These are phyloP conservation scores for Oasisia sp. DNA, from an alignment of 2,888 invertebrate genomes.

Conservation along the genomic window DNA sequence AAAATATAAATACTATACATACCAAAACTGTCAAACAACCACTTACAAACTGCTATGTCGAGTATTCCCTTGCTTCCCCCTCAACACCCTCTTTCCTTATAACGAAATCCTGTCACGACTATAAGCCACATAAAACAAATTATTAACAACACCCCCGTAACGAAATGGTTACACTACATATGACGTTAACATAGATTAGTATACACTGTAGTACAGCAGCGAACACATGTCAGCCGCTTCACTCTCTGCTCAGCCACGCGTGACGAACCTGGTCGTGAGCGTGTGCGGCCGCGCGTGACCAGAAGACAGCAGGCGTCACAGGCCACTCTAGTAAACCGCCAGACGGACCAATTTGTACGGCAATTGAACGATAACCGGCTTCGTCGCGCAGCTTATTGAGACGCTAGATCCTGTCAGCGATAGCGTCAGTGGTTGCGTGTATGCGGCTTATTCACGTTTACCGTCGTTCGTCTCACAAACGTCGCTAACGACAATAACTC, in stretches of 20 bases:
- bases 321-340: neutral
- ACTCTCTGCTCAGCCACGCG: neutral
- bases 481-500: neutral
- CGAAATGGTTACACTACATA: too few species aligned
- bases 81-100: too few species aligned
- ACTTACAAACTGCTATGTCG: too few species aligned
- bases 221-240: neutral
- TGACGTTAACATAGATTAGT: neutral
- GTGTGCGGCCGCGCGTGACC: neutral
- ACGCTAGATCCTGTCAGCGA: neutral
- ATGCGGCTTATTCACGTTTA: neutral
- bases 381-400: neutral
- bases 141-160: too few species aligned
- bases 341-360: conserved; percentile 10
- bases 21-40: too few species aligned
- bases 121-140: too few species aligned
- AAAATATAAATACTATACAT: too few species aligned
- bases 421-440: neutral
- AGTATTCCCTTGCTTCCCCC: too few species aligned
- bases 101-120: too few species aligned
- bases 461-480: neutral
- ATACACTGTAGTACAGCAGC: neutral
- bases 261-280: neutral
- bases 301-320: neutral
- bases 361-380: conserved; percentile 17